phyloP scores from a whole-genome alignment of 2,888 invertebrate species.

The Cerastis leucographa region DNA sequence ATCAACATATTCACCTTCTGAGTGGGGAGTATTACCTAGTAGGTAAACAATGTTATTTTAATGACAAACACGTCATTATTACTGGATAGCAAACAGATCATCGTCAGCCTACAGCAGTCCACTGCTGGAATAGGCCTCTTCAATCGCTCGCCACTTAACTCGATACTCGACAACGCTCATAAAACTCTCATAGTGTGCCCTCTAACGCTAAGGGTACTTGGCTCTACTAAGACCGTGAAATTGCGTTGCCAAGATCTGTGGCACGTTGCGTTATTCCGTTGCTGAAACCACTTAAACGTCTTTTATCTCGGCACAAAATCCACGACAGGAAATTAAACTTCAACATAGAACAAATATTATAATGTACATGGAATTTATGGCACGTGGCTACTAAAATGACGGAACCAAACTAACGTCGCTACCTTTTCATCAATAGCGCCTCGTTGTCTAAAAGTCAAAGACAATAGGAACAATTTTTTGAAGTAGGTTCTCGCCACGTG shows the following conservation, averaged over 20 bases:
- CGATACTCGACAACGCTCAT: no score
- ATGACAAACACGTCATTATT: no score
- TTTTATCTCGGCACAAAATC: slow-evolving; percentile 4
- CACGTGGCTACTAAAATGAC: background rate
- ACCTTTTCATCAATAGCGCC: background rate
- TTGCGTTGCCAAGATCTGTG: background rate
- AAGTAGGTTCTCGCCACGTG: background rate
- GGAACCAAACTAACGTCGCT: background rate
- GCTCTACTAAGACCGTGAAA: background rate
- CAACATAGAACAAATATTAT: background rate
- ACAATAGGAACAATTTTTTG: background rate
- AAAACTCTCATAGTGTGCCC: no score
- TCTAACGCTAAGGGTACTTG: background rate
- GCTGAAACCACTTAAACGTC: background rate
- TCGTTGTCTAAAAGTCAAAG: background rate
- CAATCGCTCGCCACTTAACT: no score
- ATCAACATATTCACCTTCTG: no score
- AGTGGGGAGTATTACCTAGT: no score
- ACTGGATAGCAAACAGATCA: no score
- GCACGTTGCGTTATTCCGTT: slow-evolving; percentile 2
- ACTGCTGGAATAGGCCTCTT: no score
- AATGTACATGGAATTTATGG: background rate
- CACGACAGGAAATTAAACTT: background rate
- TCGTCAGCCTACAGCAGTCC: no score
- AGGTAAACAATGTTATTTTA: no score